Evolutionary conservation across 2,797 vertebrate genomes (phyloP), one percentile per base, ranked within the genome.

Genomic region (Lutjanus campechanus): DNA sequence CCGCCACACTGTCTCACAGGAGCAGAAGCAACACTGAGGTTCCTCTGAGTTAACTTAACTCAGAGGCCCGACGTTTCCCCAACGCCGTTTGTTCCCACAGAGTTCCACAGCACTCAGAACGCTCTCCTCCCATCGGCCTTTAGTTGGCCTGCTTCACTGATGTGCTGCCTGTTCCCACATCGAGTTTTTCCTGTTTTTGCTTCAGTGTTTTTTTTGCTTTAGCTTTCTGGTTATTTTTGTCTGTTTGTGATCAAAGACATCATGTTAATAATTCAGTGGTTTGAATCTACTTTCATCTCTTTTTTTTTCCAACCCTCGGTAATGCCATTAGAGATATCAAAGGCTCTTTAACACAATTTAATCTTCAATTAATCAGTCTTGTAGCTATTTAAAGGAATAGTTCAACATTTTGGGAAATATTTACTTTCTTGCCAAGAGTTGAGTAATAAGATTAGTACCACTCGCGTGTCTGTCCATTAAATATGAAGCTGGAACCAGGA

Each of bases 21-120:
- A 85, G 62, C 58, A 11, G 60, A 53, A 64, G 58, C 46, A 55
- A 11, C 17, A 55, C 78, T 75, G 73, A 82, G 81, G 84, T 81
- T 81, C 16, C 63, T 77, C 25, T 1, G 47, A 61, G 77, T 59
- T 76, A 51, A 67, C 69, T 76, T 69, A 36, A 22, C 72, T 74
- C 68, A 51, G 67, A 59, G 36, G 29, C 29, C 29, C 29, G 29
- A 22, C 73, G 17, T 65, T 50, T 54, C 60, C 54, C 49, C 63
- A 11, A 71, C 56, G 15, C 29, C 5, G 29, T 36, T 36, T 36
- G 68, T 85, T 83, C 76, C 70, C 73, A 72, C 73, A 62, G 76
- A 44, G 41, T 36, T 55, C 25, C 36, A 50, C 29, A 36, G 63
- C n/a, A 5, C 60, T 36, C 62, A 15, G 60, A 53, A 16, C 22